Evolutionary conservation across 53 echinoderm and acorn worm genomes (phyloP).

Genomic region (Pentamera pediparva): DNA sequence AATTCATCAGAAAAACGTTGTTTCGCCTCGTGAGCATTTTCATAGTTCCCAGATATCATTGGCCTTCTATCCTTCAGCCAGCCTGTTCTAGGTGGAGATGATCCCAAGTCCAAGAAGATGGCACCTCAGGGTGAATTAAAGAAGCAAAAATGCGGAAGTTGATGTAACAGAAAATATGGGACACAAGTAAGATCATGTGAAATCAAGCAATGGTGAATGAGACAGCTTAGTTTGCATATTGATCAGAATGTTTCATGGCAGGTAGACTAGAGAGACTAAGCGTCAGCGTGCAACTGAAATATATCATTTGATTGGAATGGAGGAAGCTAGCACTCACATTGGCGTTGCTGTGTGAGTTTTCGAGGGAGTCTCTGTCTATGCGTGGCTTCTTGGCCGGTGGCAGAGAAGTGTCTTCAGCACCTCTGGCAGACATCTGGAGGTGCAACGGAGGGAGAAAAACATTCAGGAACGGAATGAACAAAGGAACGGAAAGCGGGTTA

Average conservation of each 20-base stretch:
- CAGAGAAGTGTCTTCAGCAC: conserved; percentile 56
- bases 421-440: conserved; percentile 58
- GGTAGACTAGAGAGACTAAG: neutral
- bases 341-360: conserved; percentile 50
- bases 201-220: too few species aligned
- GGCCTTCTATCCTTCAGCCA: too few species aligned
- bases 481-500: neutral
- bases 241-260: neutral
- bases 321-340: conserved; percentile 30
- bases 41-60: too few species aligned
- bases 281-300: neutral
- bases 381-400: conserved; percentile 84
- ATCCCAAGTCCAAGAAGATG: too few species aligned
- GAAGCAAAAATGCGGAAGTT: too few species aligned
- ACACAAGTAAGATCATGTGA: too few species aligned
- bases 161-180: too few species aligned
- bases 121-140: too few species aligned
- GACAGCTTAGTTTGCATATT: too few species aligned
- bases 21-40: too few species aligned
- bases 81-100: too few species aligned
- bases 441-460: conserved; percentile 9
- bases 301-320: neutral
- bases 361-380: conserved; percentile 55
- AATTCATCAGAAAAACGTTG: too few species aligned
- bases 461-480: neutral